A percentile compares a stretch with the other conserved stretches of the same genome.
These are phyloP conservation scores for Shinisaurus crocodilurus DNA, from an alignment of 2,113 vertebrate genomes.

Conservation along the genomic window DNA sequence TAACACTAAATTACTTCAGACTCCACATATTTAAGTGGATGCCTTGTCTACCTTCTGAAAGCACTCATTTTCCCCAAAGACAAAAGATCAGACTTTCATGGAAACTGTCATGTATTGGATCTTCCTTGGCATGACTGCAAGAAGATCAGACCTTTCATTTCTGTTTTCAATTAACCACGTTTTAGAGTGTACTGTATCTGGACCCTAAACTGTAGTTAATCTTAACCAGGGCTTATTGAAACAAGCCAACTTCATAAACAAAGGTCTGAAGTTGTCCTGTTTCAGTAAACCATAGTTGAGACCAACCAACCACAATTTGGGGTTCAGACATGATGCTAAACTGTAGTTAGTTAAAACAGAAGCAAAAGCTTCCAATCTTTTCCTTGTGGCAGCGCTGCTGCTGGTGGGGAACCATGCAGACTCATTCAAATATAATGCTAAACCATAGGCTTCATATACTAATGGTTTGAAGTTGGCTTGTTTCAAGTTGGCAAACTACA, in stretches of 20 bases:
- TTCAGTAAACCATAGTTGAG: not conserved
- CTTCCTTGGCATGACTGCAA: not conserved
- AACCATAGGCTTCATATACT: too few species aligned
- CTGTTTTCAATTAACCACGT: not conserved
- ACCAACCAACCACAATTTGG: not conserved
- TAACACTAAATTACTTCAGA: not conserved
- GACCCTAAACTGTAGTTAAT: not conserved
- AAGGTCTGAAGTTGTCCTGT: not conserved
- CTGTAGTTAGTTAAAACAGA: not conserved
- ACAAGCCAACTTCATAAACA: not conserved
- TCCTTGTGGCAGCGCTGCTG: not conserved
- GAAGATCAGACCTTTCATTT: not conserved
- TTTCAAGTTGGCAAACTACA: too few species aligned
- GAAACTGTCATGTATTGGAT: not conserved
- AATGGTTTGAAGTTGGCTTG: too few species aligned
- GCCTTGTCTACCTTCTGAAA: not conserved
- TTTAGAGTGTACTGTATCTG: not conserved
- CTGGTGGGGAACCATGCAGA: not conserved
- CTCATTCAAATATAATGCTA: not conserved
- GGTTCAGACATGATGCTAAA: not conserved
- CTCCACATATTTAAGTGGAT: not conserved
- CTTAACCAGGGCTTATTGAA: not conserved
- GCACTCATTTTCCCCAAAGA: not conserved
- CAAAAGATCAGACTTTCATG: not conserved
- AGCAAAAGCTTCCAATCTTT: not conserved